phyloP scores from a whole-genome alignment of 2,888 invertebrate species.

The Orchestes rusci region DNA sequence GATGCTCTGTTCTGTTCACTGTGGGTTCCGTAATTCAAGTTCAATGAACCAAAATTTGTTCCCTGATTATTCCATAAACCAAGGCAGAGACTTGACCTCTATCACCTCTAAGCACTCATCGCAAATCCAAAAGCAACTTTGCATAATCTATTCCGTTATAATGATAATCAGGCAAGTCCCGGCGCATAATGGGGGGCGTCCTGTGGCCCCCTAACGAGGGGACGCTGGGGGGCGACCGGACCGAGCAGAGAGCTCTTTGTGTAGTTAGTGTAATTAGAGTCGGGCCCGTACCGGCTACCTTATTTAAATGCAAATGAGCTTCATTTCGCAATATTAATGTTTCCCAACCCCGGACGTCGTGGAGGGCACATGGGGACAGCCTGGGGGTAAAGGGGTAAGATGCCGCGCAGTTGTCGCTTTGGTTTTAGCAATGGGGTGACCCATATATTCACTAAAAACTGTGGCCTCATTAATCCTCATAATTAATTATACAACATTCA shows the following conservation, averaged over 20 bases:
- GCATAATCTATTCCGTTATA: constrained; percentile 44
- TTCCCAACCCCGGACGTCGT: constrained; percentile 51
- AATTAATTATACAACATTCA: too few relatives aligned
- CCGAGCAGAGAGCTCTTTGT: constrained; percentile 48
- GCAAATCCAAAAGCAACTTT: constrained; percentile 19
- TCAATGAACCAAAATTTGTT: too few relatives aligned
- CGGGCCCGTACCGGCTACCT: constrained; percentile 48
- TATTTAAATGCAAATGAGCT: constrained; percentile 88
- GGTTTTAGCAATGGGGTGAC: too few relatives aligned
- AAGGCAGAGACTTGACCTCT: too few relatives aligned
- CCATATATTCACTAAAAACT: too few relatives aligned
- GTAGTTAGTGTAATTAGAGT: constrained; percentile 49
- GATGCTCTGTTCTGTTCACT: too few relatives aligned
- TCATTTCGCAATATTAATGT: constrained; percentile 85
- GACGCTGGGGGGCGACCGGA: constrained; percentile 24
- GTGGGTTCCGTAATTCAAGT: too few relatives aligned
- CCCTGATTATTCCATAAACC: too few relatives aligned
- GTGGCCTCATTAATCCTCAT: too few relatives aligned
- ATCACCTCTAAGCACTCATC: too few relatives aligned
- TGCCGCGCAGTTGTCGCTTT: constrained; percentile 18
- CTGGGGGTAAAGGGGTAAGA: constrained; percentile 12
- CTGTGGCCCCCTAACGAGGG: constrained; percentile 13
- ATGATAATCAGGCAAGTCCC: constrained; percentile 33
- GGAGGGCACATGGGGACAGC: not conserved
- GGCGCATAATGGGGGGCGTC: constrained; percentile 33